Evolutionary conservation across 2,888 invertebrate species (phyloP).

Genomic region (Drosophila neotestacea): DNA sequence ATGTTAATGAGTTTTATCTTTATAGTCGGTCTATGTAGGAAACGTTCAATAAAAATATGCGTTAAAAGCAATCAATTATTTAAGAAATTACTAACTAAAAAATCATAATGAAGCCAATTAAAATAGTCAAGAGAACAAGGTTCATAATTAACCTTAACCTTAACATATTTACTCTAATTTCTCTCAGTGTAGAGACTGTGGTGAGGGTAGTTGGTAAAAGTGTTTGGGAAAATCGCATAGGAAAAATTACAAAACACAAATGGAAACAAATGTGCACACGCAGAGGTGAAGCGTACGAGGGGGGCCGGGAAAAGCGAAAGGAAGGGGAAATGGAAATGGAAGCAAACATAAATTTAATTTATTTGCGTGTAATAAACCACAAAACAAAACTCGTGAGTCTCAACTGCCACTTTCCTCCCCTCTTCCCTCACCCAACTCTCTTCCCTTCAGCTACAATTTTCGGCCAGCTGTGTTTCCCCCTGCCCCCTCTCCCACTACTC

Average conservation of each 20-base stretch:
- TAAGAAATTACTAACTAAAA: not conserved
- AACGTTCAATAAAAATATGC: not conserved
- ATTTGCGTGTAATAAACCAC: conserved; percentile 82
- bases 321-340: conserved; percentile 50
- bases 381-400: conserved; percentile 63
- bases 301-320: not conserved
- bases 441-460: conserved; percentile 29
- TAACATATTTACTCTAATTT: not conserved
- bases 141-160: not conserved
- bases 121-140: too few species aligned
- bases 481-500: not conserved
- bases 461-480: conserved; percentile 42
- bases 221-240: conserved; percentile 68
- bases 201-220: conserved; percentile 39
- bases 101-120: not conserved
- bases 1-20: too few species aligned
- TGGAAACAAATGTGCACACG: conserved; percentile 52
- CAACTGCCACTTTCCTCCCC: not conserved
- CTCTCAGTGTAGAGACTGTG: conserved; percentile 7
- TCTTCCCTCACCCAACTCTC: not conserved
- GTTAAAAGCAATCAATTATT: not conserved
- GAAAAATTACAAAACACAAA: conserved; percentile 59
- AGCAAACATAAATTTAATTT: conserved; percentile 79
- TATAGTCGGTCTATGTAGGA: too few species aligned
- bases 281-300: not conserved